Conservation (phyloP, 2,888 invertebrate species). For the Druceiella hillmani region DNA sequence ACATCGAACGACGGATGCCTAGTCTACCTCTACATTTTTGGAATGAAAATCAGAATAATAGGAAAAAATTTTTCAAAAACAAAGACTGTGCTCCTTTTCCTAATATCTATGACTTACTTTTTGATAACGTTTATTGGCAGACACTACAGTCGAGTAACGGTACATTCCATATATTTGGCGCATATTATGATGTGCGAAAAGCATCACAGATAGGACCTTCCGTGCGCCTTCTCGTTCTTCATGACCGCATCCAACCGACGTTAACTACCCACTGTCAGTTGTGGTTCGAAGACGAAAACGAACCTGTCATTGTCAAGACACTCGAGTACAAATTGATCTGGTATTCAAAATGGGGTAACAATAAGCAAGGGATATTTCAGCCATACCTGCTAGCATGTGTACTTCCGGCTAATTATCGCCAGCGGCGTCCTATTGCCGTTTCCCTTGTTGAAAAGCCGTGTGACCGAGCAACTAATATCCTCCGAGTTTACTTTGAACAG, state of each 20-base stretch:
- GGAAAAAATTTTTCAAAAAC: constrained; percentile 59
- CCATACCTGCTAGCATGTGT: constrained; percentile 88
- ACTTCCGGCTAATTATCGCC: constrained; percentile 68
- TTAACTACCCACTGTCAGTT: constrained; percentile 80
- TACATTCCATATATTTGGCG: constrained; percentile 87
- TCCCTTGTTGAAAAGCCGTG: constrained; percentile 81
- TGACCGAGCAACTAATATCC: constrained; percentile 79
- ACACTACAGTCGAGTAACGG: constrained; percentile 74
- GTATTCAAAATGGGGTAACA: constrained; percentile 93
- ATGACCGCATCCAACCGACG: constrained; percentile 81
- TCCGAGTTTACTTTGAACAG: constrained; percentile 75
- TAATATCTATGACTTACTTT: constrained; percentile 83
- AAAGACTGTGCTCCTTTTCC: constrained; percentile 81
- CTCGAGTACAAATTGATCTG: constrained; percentile 92
- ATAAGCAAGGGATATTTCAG: constrained; percentile 85
- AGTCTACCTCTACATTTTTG: constrained; percentile 83
- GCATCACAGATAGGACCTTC: constrained; percentile 76
- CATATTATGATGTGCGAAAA: constrained; percentile 79
- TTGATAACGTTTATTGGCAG: constrained; percentile 94
- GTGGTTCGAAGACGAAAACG: constrained; percentile 82
- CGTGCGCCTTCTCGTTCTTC: constrained; percentile 81
- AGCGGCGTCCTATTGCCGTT: constrained; percentile 73
- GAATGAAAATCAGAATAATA: constrained; percentile 76
- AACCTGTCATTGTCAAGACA: constrained; percentile 74
- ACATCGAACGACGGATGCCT: constrained; percentile 74